A percentile compares a stretch with the other conserved stretches of the same genome.
Conservation (phyloP, 30 jellyfish, hydroid and myxozoan genomes). For the Aurelia coerulea region DNA sequence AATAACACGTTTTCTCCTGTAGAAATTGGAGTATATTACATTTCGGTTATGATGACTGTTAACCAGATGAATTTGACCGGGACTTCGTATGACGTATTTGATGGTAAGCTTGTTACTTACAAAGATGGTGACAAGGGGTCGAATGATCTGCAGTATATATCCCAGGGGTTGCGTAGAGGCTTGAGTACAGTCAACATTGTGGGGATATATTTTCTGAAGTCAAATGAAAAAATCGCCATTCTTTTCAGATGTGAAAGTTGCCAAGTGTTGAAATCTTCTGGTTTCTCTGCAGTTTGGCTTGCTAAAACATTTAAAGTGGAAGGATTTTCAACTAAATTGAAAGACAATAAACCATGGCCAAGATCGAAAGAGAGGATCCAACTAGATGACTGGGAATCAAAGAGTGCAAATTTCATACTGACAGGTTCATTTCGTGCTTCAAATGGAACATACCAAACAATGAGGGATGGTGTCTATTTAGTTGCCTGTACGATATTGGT, state of each 20-base stretch:
- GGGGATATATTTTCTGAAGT: slow-evolving; percentile 15
- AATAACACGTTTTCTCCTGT: slow-evolving; percentile 31
- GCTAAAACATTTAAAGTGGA: slow-evolving; percentile 29
- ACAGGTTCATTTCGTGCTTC: slow-evolving; percentile 30
- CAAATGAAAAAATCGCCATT: slow-evolving; percentile 28
- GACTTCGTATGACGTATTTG: not conserved
- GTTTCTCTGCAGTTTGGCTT: slow-evolving; percentile 60
- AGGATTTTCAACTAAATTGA: slow-evolving; percentile 55
- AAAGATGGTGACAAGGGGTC: not conserved
- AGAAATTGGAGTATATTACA: slow-evolving; percentile 60
- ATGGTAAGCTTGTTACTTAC: slow-evolving; percentile 12
- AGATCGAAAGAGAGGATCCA: not conserved
- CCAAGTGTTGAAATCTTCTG: slow-evolving; percentile 14
- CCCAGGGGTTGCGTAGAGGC: slow-evolving; percentile 16
- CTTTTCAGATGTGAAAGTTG: slow-evolving; percentile 44
- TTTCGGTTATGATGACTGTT: slow-evolving; percentile 26
- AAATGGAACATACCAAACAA: slow-evolving; percentile 42
- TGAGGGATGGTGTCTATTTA: slow-evolving; percentile 37
- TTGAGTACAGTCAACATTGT: slow-evolving; percentile 26
- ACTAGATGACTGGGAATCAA: slow-evolving; percentile 1
- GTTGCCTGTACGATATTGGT: slow-evolving; percentile 35
- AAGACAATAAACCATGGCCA: not conserved
- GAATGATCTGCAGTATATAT: not conserved
- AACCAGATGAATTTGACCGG: not conserved
- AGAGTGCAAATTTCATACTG: slow-evolving; percentile 23